A percentile compares a stretch with the other conserved stretches of the same genome.
phyloP scores from a whole-genome alignment of 2,888 invertebrate species.

The Aleiodes leptofemur region DNA sequence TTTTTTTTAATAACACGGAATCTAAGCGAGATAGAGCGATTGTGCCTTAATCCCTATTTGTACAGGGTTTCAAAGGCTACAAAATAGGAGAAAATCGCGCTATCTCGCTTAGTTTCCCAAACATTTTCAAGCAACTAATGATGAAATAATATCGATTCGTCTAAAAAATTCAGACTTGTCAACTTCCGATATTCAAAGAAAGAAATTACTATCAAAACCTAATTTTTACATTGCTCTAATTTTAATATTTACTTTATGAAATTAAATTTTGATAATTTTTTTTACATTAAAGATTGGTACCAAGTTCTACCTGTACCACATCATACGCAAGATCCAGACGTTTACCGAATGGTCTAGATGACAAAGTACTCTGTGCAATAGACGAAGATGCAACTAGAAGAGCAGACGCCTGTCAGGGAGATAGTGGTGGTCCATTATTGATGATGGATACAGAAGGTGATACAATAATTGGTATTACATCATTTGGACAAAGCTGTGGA shows the following conservation, averaged over 20 bases:
- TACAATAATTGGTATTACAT: constrained; percentile 65
- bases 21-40: too few species aligned
- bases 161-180: too few species aligned
- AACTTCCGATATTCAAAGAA: too few species aligned
- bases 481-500: constrained; percentile 68
- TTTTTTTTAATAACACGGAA: too few species aligned
- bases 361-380: constrained; percentile 64
- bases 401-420: constrained; percentile 67
- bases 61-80: too few species aligned
- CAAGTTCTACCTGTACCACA: constrained; percentile 56
- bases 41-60: too few species aligned
- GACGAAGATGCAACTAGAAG: constrained; percentile 59
- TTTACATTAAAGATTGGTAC: constrained; percentile 50
- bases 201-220: too few species aligned
- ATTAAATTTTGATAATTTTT: not conserved
- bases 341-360: constrained; percentile 64
- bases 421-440: constrained; percentile 70
- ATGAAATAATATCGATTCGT: too few species aligned
- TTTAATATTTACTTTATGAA: too few species aligned
- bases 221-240: too few species aligned
- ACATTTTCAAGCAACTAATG: not conserved
- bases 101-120: too few species aligned
- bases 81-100: too few species aligned
- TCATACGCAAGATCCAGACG: constrained; percentile 52
- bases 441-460: constrained; percentile 54